phyloP scores from a whole-genome alignment of 2,113 vertebrate species.

The Camelus bactrianus region DNA sequence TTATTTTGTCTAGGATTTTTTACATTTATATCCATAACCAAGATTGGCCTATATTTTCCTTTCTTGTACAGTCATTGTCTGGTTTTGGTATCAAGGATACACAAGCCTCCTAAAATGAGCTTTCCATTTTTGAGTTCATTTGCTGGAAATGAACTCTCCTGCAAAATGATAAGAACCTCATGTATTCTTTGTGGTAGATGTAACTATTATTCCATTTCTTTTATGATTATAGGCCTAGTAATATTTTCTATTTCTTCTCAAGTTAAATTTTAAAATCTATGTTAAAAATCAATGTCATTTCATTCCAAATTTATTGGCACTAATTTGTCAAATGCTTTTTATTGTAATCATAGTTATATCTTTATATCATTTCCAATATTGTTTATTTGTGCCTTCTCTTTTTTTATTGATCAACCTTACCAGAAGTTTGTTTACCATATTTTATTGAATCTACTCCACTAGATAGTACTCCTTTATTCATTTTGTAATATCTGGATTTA shows the following conservation, averaged over 20 bases:
- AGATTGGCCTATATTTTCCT: conserved; percentile 47
- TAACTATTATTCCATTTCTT: background rate
- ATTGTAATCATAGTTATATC: background rate
- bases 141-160: conserved; percentile 60
- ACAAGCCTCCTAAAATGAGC: conserved; percentile 52
- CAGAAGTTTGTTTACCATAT: background rate
- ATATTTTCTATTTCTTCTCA: conserved; percentile 21
- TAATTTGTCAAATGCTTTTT: background rate
- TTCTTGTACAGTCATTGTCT: conserved; percentile 46
- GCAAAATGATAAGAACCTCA: conserved; percentile 47
- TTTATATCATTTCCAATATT: conserved; percentile 12
- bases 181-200: conserved; percentile 52
- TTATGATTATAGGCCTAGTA: background rate
- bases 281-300: background rate
- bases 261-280: conserved; percentile 23
- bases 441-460: background rate
- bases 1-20: conserved; percentile 53
- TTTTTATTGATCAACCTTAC: background rate
- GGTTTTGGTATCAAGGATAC: conserved; percentile 52
- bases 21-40: conserved; percentile 10
- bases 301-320: conserved; percentile 11
- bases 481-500: conserved; percentile 41
- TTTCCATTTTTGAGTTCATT: conserved; percentile 64
- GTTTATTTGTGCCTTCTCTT: background rate
- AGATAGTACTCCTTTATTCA: background rate